Percentiles rank a stretch among this genome's conserved stretches.
Evolutionary conservation across 1,140 invertebrate species (phyloP).

Genomic region (Telenomus remus): DNA sequence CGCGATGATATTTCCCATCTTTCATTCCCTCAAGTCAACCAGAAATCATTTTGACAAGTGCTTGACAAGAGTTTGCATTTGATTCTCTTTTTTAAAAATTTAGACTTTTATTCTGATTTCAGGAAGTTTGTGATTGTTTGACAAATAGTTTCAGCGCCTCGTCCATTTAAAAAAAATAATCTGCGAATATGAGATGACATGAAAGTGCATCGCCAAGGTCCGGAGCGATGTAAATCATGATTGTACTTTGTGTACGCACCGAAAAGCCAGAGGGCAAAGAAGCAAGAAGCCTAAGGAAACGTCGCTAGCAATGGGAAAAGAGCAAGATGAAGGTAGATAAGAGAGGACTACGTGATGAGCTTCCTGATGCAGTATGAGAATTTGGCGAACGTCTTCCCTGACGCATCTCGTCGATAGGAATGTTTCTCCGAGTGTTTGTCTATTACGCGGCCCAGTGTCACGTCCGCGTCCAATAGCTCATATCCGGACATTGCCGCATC

Average conservation of each 20-base stretch:
- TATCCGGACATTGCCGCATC: conserved; percentile 70
- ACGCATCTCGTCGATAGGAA: conserved; percentile 39
- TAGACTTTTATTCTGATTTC: conserved; percentile 1
- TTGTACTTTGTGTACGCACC: conserved; percentile 52
- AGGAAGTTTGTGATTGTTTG: too few species aligned
- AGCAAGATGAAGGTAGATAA: conserved; percentile 74
- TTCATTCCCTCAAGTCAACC: neutral
- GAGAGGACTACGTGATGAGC: conserved; percentile 74
- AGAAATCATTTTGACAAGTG: neutral
- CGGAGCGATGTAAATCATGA: conserved; percentile 69
- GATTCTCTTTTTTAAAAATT: neutral
- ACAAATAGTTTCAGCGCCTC: neutral
- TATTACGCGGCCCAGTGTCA: conserved; percentile 40
- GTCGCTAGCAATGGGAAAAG: conserved; percentile 60
- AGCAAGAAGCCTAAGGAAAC: conserved; percentile 47
- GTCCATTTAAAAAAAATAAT: conserved; percentile 10
- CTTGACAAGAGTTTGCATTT: too few species aligned
- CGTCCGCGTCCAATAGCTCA: conserved; percentile 65
- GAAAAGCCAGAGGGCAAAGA: conserved; percentile 35
- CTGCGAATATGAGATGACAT: conserved; percentile 40
- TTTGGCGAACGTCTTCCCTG: conserved; percentile 64
- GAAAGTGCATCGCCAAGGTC: conserved; percentile 38
- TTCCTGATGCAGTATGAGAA: conserved; percentile 75
- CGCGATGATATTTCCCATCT: conserved; percentile 21
- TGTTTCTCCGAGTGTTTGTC: conserved; percentile 39